Conservation (phyloP, 2,113 vertebrate species). For the Caloenas nicobarica region DNA sequence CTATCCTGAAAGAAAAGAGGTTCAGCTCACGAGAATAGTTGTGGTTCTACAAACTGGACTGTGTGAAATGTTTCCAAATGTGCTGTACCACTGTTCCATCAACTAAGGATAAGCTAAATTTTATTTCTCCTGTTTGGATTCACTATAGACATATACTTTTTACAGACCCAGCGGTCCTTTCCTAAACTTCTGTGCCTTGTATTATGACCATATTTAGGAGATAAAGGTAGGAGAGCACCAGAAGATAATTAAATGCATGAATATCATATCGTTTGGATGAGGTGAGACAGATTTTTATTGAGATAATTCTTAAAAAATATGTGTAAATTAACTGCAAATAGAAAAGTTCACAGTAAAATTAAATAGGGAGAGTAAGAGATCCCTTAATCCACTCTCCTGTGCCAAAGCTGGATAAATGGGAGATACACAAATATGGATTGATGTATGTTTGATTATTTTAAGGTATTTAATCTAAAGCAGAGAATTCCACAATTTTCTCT, state of each 20-base stretch:
- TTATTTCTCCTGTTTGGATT: not conserved
- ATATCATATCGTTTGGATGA: not conserved
- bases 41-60: not conserved
- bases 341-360: not conserved
- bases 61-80: not conserved
- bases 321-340: not conserved
- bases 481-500: not conserved
- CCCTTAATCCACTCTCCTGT: not conserved
- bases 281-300: not conserved
- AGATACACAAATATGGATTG: not conserved
- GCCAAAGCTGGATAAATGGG: not conserved
- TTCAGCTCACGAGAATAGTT: not conserved
- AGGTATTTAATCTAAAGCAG: not conserved
- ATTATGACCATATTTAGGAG: not conserved
- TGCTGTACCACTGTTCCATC: not conserved
- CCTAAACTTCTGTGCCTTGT: not conserved
- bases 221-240: not conserved
- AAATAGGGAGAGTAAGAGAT: not conserved
- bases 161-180: not conserved
- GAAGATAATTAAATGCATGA: not conserved
- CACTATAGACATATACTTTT: not conserved
- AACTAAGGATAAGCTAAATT: not conserved
- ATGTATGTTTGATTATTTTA: not conserved
- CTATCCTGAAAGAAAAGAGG: not conserved
- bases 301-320: not conserved